Evolutionary conservation across 1,140 invertebrate genomes (phyloP).

Genomic region (Neodiprion lecontei): DNA sequence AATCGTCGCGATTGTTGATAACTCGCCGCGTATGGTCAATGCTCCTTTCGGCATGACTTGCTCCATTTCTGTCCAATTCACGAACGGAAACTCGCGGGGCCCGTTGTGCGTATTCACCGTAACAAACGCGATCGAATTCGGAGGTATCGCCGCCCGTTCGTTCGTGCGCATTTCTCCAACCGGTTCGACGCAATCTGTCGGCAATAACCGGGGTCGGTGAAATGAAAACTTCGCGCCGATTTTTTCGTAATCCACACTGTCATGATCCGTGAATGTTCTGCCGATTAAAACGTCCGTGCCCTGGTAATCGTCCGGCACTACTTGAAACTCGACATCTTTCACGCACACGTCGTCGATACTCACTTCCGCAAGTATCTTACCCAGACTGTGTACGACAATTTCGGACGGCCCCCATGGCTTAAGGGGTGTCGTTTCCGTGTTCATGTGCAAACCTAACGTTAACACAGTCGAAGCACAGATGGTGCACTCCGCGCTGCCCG

Average conservation of each 20-base stretch:
- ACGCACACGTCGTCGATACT: slow-evolving; percentile 5
- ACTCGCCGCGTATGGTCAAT: slow-evolving; percentile 23
- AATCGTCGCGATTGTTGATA: no score
- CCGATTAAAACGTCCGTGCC: neutral
- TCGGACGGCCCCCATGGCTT: slow-evolving; percentile 1
- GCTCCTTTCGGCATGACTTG: slow-evolving; percentile 19
- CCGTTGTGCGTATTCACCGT: no score
- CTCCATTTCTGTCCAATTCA: no score
- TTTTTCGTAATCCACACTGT: slow-evolving; percentile 9
- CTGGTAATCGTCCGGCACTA: slow-evolving; percentile 11
- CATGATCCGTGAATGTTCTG: slow-evolving; percentile 6
- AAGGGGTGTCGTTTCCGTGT: neutral
- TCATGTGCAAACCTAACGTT: neutral
- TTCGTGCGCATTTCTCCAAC: no score
- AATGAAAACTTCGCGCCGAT: neutral
- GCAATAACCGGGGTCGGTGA: no score
- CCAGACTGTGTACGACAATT: neutral
- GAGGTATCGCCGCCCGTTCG: no score
- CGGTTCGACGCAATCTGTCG: no score
- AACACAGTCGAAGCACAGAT: neutral
- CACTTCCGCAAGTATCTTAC: neutral
- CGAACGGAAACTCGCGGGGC: no score
- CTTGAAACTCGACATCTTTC: neutral
- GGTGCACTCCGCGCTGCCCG: neutral
- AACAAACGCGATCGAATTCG: no score